Base-by-base conservation (phyloP, 1,140 invertebrate species). In the Pseudachorutes palmiensis region DNA sequence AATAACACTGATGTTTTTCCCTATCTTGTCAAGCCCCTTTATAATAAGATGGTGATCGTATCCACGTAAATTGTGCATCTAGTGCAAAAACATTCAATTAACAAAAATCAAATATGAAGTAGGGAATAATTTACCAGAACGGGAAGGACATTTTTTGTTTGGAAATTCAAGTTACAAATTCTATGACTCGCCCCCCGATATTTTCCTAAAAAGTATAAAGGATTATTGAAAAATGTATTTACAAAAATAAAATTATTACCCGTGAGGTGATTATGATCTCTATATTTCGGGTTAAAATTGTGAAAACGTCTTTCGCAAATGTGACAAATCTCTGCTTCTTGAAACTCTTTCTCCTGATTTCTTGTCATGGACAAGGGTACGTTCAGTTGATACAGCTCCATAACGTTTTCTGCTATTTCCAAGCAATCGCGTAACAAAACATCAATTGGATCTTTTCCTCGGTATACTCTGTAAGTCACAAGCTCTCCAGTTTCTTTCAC, bases 31-130 rank as follows among this genome's bases (percentile, higher is more conserved):
- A 28, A 67, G 66, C 22, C 66, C 66, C 1, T 36, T 24, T n/a
- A 67, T 55, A 30, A 70, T 57, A 1, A 67, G 49, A 65, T 70
- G 59, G 1, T 12, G 24, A 60, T 70, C 68, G 57, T 70, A 70
- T 1, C 19, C 19, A 5, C 33, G 55, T 1, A 69, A 59, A 32
- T 66, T 66, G 29, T 70, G 68, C 1, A 66, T 55, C 51, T 55
- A 24, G 24, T n/a, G n/a, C n/a, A 41, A 41, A 41, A 41, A 41
- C 5, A n/a, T n/a, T n/a, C n/a, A n/a, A n/a, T n/a, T n/a, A n/a
- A n/a, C n/a, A n/a, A n/a, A n/a, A n/a, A n/a, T n/a, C n/a, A n/a
- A n/a, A n/a, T n/a, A n/a, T n/a, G n/a, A n/a, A n/a, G n/a, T n/a
- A n/a, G n/a, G n/a, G n/a, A n/a, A n/a, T n/a, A n/a, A 26, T 22